Evolutionary conservation across 2,888 invertebrate species (phyloP), one percentile per base, ranked within the genome.

Genomic region (Leptogaster cylindrica): DNA sequence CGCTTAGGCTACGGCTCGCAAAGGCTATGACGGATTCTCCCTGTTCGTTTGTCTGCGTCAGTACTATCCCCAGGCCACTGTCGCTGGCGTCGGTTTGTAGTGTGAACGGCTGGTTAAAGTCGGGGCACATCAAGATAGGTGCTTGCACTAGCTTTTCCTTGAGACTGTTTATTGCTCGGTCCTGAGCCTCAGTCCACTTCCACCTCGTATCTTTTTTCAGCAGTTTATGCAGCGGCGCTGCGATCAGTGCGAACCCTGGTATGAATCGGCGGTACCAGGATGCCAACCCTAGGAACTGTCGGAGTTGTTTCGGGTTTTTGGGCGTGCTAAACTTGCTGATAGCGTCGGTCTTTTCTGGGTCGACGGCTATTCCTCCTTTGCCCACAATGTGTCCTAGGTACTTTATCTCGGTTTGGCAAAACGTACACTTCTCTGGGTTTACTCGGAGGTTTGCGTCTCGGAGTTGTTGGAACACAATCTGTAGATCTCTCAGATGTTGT

Each of bases 21-120:
- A 71, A 72, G 2, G 67, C 64, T 8, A 72, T 68, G 1, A 71
- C 66, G 12, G 44, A 39, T 18, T 73, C 72, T 16, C 64, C 39
- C 8, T 4, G 4, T 8, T 28, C 28, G 28, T 28, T 28, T 1
- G 68, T 64, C 0, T 68, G 39, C 2, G 65, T 66, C 6, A 66
- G 12, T 12, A 14, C 16, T 12, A 66, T 44, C 3, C 36, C n/a
- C 8, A 36, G 28, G 28, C 28, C 28, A 28, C 8, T 8, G 8
- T 8, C 28, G 8, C 28, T 28, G 4, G 28, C 28, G 28, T 28
- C 28, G 8, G 28, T 28, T n/a, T n/a, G n/a, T n/a, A n/a, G n/a
- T n/a, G n/a, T n/a, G n/a, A n/a, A n/a, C n/a, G n/a, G n/a, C n/a
- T n/a, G n/a, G n/a, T n/a, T 2, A 16, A 27, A 67, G 18, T 67